Evolutionary conservation across 1,140 invertebrate species (phyloP), one percentile per base, ranked within the genome.

Genomic region (Drosophila pectinifera): DNA sequence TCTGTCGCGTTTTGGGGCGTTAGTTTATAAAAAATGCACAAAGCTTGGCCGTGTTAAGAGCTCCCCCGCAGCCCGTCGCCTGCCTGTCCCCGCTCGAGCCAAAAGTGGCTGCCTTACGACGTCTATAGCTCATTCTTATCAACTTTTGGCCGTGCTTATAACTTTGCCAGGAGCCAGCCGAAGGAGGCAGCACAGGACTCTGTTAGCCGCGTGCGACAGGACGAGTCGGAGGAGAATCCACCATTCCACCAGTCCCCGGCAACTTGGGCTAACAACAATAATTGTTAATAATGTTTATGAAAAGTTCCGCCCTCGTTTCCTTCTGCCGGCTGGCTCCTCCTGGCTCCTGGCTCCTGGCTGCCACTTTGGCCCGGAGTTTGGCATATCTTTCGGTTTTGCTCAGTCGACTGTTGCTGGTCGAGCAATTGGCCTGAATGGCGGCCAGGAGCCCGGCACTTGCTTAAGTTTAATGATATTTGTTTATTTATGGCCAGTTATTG

Each of bases 221-320:
- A 76, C 62, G 7, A 72, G 72, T 18, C 45, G 36, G 18, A 28
- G 43, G 22, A 48, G 45, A 34, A 68, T 20, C 53, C 58, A 26
- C 45, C 20, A 14, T 13, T 51, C 69, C 72, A 67, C 45, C 10
- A 10, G 8, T 31, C 28, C 28, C 70, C 45, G 55, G 49, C 18
- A 88, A 88, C 83, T 83, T 89, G 76, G 69, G 84, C 83, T 89
- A 88, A 88, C 84, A 88, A 88, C 84, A 88, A 88, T 88, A 88
- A 88, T 88, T 88, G 84, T 84, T 88, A 88, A 88, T 88, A 88
- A 88, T 88, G 83, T 83, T 88, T 88, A 88, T 88, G 83, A 89
- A 88, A 88, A 89, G 83, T 88, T 88, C 64, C 63, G 56, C 69
- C 70, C 62, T 49, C 69, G 65, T 28, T 73, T 54, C 49, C 69